Evolutionary conservation across 1,140 invertebrate genomes (phyloP).

Genomic region (Chymomyza costata): DNA sequence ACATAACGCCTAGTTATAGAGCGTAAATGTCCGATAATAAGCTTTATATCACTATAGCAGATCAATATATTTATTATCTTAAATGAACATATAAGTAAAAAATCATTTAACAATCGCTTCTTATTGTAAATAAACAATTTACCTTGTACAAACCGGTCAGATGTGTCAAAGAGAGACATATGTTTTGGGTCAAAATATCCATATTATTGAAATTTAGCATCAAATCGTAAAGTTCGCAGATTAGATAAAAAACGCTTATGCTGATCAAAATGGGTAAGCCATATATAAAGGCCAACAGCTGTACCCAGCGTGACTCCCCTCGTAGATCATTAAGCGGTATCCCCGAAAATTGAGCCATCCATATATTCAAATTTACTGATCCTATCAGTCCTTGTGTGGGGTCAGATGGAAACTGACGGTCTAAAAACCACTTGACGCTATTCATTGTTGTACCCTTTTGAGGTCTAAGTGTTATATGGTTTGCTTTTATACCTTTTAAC

Average conservation of each 20-base stretch:
- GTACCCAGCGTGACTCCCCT: conserved; percentile 26
- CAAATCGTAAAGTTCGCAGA: conserved; percentile 48
- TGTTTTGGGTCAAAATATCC: conserved; percentile 50
- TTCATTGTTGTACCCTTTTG: too few species aligned
- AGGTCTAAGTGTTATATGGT: too few species aligned
- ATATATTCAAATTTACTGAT: conserved; percentile 57
- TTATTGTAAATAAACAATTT: conserved; percentile 6
- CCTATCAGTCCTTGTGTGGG: conserved; percentile 38
- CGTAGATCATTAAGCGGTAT: conserved; percentile 44
- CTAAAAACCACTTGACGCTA: too few species aligned
- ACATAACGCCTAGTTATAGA: conserved; percentile 25
- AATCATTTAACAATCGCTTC: background rate
- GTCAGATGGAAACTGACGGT: conserved; percentile 49
- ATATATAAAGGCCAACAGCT: background rate
- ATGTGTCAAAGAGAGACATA: conserved; percentile 50
- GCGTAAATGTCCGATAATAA: conserved; percentile 13
- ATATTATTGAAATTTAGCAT: conserved; percentile 39
- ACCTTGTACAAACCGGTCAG: conserved; percentile 43
- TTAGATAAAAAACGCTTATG: conserved; percentile 31
- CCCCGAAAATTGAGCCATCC: conserved; percentile 43
- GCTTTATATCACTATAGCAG: conserved; percentile 22
- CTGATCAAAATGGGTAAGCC: conserved; percentile 14
- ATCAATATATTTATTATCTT: conserved; percentile 42
- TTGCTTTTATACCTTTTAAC: too few species aligned
- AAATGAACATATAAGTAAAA: background rate